Evolutionary conservation across 2,113 vertebrate species (phyloP).

Genomic region (Dicaeum eximium): DNA sequence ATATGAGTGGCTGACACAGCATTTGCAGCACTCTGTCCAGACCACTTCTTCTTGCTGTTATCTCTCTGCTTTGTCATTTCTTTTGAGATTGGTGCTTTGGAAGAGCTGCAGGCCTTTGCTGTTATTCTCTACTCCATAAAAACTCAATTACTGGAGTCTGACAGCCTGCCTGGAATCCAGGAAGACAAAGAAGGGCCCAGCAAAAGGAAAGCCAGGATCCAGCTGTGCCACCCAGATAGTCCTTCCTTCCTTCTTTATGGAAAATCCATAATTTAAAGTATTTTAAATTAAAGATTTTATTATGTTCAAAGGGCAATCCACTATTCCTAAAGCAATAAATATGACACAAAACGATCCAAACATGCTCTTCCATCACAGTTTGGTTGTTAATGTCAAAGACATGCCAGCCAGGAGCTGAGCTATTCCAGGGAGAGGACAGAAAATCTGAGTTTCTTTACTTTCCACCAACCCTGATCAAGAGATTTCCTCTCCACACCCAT

Average conservation of each 20-base stretch:
- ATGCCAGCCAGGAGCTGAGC: background rate
- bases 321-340: background rate
- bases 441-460: background rate
- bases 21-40: background rate
- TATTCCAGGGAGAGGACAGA: background rate
- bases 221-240: no score
- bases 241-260: no score
- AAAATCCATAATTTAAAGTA: background rate
- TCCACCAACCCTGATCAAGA: background rate
- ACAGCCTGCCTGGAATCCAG: background rate
- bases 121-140: background rate
- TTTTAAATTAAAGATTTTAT: background rate
- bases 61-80: background rate
- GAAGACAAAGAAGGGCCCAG: background rate
- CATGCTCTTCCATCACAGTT: background rate
- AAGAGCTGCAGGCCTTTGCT: background rate
- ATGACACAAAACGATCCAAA: background rate
- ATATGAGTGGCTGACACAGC: background rate
- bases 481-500: background rate
- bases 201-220: fast-evolving
- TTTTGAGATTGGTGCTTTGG: background rate
- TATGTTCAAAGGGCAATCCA: background rate
- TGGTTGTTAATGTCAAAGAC: background rate
- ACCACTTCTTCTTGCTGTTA: background rate
- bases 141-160: background rate